Conservation (phyloP, 2,888 invertebrate genomes). For the Cheilosia vulpina region DNA sequence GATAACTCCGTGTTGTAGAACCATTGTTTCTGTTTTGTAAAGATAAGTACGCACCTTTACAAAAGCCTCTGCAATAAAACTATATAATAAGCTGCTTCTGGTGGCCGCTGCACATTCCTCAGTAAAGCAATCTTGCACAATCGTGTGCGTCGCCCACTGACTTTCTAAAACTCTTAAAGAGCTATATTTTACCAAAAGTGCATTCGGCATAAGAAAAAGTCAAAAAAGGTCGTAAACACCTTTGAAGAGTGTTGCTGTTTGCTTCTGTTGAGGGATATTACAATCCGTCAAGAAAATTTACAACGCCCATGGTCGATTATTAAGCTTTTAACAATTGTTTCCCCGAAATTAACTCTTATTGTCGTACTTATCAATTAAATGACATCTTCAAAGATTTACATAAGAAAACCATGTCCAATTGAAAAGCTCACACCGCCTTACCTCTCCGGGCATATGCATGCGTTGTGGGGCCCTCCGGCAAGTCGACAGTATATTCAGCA, state of each 20-base stretch:
- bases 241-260: not conserved
- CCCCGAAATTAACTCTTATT: not conserved
- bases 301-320: not conserved
- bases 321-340: not conserved
- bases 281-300: not conserved
- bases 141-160: not conserved
- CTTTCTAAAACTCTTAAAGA: not conserved
- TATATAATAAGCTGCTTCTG: too few relatives aligned
- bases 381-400: conserved; percentile 34
- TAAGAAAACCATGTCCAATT: conserved; percentile 1
- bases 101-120: too few relatives aligned
- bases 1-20: too few relatives aligned
- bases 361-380: conserved; percentile 28
- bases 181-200: not conserved
- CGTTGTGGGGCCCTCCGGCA: conserved; percentile 6
- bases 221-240: not conserved
- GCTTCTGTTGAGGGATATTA: not conserved
- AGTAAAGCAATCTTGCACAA: not conserved
- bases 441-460: not conserved
- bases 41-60: too few relatives aligned
- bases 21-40: too few relatives aligned
- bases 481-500: conserved; percentile 39
- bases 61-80: too few relatives aligned
- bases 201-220: not conserved
- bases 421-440: not conserved